phyloP scores from a whole-genome alignment of 2,888 invertebrate species.

The Drosophila formosana region DNA sequence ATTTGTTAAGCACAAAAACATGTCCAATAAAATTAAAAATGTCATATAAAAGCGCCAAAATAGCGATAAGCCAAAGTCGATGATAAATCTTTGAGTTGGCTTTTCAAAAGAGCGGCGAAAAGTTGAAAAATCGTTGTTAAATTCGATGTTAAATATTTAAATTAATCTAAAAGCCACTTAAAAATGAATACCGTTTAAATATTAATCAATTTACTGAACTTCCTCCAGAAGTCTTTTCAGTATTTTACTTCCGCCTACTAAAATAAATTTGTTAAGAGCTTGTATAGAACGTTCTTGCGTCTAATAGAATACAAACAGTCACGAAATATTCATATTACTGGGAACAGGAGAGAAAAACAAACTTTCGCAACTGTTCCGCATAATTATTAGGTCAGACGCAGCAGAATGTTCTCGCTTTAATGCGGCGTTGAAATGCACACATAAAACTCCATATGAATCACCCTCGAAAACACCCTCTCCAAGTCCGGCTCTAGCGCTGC shows the following conservation, averaged over 20 bases:
- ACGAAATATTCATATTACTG: not conserved
- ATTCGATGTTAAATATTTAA: not conserved
- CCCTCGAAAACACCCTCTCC: constrained; percentile 13
- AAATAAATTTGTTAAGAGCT: not conserved
- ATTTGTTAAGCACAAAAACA: not conserved
- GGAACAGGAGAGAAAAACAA: not conserved
- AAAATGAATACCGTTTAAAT: not conserved
- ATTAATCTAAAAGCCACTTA: not conserved
- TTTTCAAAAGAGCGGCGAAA: not conserved
- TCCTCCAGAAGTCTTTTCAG: not conserved
- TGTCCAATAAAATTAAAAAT: not conserved
- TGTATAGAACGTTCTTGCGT: not conserved
- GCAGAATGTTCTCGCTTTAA: not conserved
- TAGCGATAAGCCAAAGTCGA: not conserved
- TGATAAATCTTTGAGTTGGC: not conserved
- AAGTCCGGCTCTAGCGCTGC: constrained; percentile 15
- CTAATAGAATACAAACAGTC: not conserved
- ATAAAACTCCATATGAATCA: constrained; percentile 25
- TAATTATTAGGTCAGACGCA: constrained; percentile 4
- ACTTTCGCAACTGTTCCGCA: not conserved
- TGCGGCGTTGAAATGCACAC: not conserved
- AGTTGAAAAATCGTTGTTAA: not conserved
- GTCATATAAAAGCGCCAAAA: not conserved
- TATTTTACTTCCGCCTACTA: not conserved
- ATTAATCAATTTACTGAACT: not conserved